A percentile compares a stretch with the other conserved stretches of the same genome.
Conservation (phyloP, 2,113 vertebrate species). For the Scolopax mira region DNA sequence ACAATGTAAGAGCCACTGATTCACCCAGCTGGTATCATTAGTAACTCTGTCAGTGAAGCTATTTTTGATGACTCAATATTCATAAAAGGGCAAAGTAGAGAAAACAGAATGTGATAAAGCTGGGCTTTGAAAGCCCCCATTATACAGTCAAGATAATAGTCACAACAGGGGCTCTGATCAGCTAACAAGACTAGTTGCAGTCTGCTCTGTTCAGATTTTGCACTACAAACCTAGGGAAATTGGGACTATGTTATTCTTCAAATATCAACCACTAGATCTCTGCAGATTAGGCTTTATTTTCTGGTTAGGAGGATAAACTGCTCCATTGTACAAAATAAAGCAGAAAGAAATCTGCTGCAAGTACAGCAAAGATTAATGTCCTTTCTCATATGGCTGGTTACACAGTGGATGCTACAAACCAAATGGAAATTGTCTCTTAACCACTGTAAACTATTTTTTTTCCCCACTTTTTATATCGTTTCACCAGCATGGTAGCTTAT, state of each 20-base stretch:
- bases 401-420: not conserved
- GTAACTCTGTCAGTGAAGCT: conserved; percentile 54
- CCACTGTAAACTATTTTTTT: not conserved
- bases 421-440: not conserved
- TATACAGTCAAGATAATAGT: conserved; percentile 40
- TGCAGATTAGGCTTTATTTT: conserved; percentile 50
- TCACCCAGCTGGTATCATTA: conserved; percentile 58
- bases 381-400: not conserved
- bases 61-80: conserved; percentile 69
- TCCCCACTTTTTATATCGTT: not conserved
- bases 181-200: not conserved
- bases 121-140: conserved; percentile 60
- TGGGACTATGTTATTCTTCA: not conserved
- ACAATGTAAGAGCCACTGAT: conserved; percentile 42
- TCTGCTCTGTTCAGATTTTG: not conserved
- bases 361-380: conserved; percentile 10
- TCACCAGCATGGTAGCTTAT: not conserved
- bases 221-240: not conserved
- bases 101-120: conserved; percentile 67
- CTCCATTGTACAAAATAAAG: not conserved
- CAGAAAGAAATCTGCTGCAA: not conserved
- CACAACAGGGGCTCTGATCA: conserved; percentile 50
- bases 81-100: conserved; percentile 61
- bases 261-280: not conserved
- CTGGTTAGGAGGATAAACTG: not conserved